phyloP scores from a whole-genome alignment of 1,140 invertebrate genomes.

The Drosophila gunungcola region DNA sequence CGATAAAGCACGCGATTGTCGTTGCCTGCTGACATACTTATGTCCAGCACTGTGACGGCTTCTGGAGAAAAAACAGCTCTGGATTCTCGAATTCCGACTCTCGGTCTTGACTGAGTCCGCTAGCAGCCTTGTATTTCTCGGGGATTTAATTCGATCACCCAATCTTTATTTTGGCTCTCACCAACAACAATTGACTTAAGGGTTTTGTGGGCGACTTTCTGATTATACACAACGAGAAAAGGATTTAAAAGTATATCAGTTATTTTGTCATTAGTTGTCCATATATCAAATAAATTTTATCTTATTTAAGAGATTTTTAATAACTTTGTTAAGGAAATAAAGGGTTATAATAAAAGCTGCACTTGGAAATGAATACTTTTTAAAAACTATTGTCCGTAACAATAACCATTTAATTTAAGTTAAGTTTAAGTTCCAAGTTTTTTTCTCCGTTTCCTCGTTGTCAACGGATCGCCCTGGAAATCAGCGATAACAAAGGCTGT shows the following conservation, averaged over 20 bases:
- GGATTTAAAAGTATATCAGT: too few relatives aligned
- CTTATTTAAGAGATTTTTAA: not conserved
- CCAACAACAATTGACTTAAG: conserved; percentile 73
- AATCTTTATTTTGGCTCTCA: conserved; percentile 49
- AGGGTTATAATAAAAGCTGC: too few relatives aligned
- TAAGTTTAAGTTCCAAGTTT: not conserved
- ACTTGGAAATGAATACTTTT: too few relatives aligned
- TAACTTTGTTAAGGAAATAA: too few relatives aligned
- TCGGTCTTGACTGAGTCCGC: not conserved
- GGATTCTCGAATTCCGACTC: not conserved
- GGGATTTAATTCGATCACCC: conserved; percentile 14
- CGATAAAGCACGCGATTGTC: conserved; percentile 80
- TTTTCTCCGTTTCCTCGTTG: conserved; percentile 23
- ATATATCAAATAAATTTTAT: not conserved
- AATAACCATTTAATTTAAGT: too few relatives aligned
- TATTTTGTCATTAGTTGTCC: too few relatives aligned
- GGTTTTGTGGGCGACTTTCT: not conserved
- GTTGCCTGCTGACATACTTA: conserved; percentile 46
- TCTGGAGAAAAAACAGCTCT: conserved; percentile 8
- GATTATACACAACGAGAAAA: not conserved
- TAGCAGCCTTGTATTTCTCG: conserved; percentile 38
- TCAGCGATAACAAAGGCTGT: conserved; percentile 50
- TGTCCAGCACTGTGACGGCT: conserved; percentile 46
- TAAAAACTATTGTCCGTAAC: too few relatives aligned
- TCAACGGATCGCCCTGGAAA: conserved; percentile 27